phyloP scores from a whole-genome alignment of 2,797 vertebrate genomes.

The Euthynnus affinis region DNA sequence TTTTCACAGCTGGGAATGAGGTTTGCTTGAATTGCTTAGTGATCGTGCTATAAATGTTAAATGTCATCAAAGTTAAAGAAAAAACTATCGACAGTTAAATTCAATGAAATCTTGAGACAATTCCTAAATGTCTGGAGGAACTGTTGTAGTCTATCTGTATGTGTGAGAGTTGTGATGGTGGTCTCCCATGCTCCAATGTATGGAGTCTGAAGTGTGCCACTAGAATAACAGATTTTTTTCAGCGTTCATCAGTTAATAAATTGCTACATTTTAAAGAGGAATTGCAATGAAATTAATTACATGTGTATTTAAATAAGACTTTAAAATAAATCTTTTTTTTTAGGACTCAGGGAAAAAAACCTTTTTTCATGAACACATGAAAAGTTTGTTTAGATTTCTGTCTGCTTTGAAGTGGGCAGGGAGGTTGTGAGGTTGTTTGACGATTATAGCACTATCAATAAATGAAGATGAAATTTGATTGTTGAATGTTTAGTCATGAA shows the following conservation, averaged over 20 bases:
- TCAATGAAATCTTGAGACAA: not conserved
- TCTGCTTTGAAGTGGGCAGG: too few relatives aligned
- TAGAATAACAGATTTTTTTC: not conserved
- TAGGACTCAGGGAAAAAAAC: too few relatives aligned
- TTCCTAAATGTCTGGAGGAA: not conserved
- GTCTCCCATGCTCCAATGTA: not conserved
- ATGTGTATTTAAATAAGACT: not conserved
- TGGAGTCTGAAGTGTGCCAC: not conserved
- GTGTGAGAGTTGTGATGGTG: not conserved
- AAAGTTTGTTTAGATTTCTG: too few relatives aligned
- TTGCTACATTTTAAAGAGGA: not conserved
- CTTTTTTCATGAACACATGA: too few relatives aligned
- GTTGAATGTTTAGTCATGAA: too few relatives aligned
- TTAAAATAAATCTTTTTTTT: too few relatives aligned
- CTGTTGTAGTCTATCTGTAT: not conserved
- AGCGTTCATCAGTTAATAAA: not conserved
- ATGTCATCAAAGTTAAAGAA: conserved; percentile 4
- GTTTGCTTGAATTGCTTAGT: conserved; percentile 14
- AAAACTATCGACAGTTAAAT: not conserved
- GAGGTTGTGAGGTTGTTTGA: too few relatives aligned
- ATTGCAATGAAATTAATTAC: not conserved
- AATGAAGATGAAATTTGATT: too few relatives aligned
- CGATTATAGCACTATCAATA: too few relatives aligned
- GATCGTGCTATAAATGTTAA: conserved; percentile 4
- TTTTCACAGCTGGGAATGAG: conserved; percentile 59